phyloP scores from a whole-genome alignment of 2,888 invertebrate genomes.

The Drosophila seclusa region DNA sequence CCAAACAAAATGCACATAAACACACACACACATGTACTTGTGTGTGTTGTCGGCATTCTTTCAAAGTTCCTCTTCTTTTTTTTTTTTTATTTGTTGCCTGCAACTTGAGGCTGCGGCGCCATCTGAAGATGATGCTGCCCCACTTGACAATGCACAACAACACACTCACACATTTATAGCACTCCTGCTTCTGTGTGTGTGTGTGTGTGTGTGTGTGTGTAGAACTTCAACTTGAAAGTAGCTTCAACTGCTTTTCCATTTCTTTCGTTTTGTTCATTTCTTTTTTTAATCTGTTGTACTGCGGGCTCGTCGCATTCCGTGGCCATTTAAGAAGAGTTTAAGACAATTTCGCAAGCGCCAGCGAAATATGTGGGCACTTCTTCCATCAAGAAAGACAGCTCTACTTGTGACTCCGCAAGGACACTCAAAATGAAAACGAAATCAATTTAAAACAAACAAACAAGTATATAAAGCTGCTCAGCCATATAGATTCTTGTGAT shows the following conservation, averaged over 20 bases:
- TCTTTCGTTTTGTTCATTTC: slow-evolving; percentile 23
- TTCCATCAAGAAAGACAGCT: slow-evolving; percentile 3
- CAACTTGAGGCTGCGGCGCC: slow-evolving; percentile 58
- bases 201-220: slow-evolving; percentile 14
- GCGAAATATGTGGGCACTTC: slow-evolving; percentile 24
- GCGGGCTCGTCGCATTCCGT: slow-evolving; percentile 39
- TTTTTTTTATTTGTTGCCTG: slow-evolving; percentile 6
- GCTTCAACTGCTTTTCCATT: slow-evolving; percentile 55
- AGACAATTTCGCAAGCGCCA: slow-evolving; percentile 19
- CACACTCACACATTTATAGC: slow-evolving; percentile 16
- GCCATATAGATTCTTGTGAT: neutral
- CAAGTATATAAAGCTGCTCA: neutral
- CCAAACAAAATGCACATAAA: slow-evolving; percentile 57
- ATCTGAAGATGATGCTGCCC: slow-evolving; percentile 73
- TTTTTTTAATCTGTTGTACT: slow-evolving; percentile 13
- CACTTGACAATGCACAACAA: slow-evolving; percentile 59
- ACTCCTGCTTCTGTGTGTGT: neutral
- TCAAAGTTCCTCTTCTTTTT: slow-evolving; percentile 45
- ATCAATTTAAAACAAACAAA: neutral
- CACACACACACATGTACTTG: slow-evolving; percentile 13
- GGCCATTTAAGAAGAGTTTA: slow-evolving; percentile 10
- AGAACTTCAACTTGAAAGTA: slow-evolving; percentile 68
- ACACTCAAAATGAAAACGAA: slow-evolving; percentile 12
- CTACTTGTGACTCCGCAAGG: slow-evolving; percentile 3
- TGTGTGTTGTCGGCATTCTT: slow-evolving; percentile 71